Conservation (phyloP, 2,888 invertebrate species). For the Seira ritae region DNA sequence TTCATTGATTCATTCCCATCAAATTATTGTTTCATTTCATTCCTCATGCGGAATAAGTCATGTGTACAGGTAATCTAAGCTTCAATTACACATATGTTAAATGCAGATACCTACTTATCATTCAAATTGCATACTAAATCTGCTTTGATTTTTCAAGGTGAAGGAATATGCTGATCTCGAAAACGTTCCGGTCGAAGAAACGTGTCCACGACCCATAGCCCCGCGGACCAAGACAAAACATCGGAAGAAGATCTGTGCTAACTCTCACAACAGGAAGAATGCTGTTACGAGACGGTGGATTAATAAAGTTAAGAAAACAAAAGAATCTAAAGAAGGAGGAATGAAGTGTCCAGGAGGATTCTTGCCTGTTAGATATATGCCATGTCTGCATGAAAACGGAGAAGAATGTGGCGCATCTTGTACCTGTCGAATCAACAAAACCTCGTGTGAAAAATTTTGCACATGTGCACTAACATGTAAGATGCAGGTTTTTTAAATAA, state of each 20-base stretch:
- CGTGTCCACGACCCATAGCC: neutral
- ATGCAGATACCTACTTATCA: neutral
- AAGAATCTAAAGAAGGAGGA: conserved; percentile 57
- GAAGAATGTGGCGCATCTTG: conserved; percentile 63
- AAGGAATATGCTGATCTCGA: conserved; percentile 58
- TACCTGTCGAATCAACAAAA: conserved; percentile 65
- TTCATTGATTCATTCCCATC: conserved; percentile 59
- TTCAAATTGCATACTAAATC: neutral
- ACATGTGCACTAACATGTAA: conserved; percentile 65
- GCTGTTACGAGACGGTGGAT: conserved; percentile 64
- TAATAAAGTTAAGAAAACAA: conserved; percentile 64
- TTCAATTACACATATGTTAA: neutral
- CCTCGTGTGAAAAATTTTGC: conserved; percentile 71
- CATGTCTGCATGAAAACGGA: conserved; percentile 63
- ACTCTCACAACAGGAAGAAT: conserved; percentile 44
- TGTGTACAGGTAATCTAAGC: conserved; percentile 57
- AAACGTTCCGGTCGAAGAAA: conserved; percentile 44
- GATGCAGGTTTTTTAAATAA: too few relatives aligned
- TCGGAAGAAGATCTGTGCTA: conserved; percentile 49
- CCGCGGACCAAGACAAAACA: conserved; percentile 43
- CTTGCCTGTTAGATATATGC: conserved; percentile 63
- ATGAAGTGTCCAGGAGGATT: conserved; percentile 47
- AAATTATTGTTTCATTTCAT: conserved; percentile 65
- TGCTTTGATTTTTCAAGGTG: conserved; percentile 32
- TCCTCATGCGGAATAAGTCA: conserved; percentile 62